Base-by-base conservation (phyloP, 2,888 invertebrate genomes). In the Thereva unica region DNA sequence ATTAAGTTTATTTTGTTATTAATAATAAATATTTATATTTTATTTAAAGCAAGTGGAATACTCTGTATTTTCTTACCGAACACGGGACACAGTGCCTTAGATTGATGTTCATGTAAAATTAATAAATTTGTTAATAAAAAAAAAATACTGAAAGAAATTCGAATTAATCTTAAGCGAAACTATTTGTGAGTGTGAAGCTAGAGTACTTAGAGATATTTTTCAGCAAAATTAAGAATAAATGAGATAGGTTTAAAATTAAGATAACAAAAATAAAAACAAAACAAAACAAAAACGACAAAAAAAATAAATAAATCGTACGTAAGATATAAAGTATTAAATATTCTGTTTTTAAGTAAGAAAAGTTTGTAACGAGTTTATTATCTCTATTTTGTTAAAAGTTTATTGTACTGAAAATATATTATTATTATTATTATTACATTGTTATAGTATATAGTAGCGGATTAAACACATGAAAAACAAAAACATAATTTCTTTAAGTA, bases 11-110 rank as follows among this genome's bases (percentile, higher is more conserved):
- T 64, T 65, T 56, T 34, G 45, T 40, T 34, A 47, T 63, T 55
- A 23, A 23, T 23, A 23, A 23, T 23, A 23, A 23, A 23, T 23
- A 23, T 23, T 56, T 64, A 55, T 69, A 72, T 71, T 76, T 72
- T 67, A 44, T 71, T 85, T 85, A 42, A 83, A 90, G 91, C 85
- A 75, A 89, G 89, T 82, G 90, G 89, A 69, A 78, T 89, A 70
- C 83, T 91, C 71, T 90, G 90, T 79, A 85, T 90, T 81, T 82
- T 90, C 78, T 83, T 91, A 77, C 91, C 91, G 75, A 89, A 85
- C 80, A 90, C 90, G 69, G 90, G 90, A 72, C 86, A 87, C 76
- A 88, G 88, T 75, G 88, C 89, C 47, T 79, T 90, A 78, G 89
- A 53, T 42, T 64, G 10, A 64, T 6, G n/a, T 7, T 49, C 7